A percentile compares a stretch with the other conserved stretches of the same genome.
These are phyloP conservation scores for Artibeus jamaicensis DNA, from an alignment of 2,797 vertebrate genomes.

Conservation along the genomic window DNA sequence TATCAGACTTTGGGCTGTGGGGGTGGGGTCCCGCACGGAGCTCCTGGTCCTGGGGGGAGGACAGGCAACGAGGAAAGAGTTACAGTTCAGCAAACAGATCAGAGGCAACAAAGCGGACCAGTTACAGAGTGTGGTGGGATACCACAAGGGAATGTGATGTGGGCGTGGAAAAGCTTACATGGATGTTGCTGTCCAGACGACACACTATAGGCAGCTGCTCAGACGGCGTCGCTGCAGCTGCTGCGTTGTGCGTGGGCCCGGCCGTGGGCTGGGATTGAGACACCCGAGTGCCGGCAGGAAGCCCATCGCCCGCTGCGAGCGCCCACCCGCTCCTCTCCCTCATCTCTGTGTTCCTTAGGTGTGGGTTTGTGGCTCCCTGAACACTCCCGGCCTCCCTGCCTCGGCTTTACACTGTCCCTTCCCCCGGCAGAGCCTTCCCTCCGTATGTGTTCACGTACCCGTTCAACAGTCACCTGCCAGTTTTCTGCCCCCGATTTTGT, in stretches of 20 bases:
- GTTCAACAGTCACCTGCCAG: accelerated
- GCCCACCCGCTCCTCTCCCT: not conserved
- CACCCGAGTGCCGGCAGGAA: not conserved
- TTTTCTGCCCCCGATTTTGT: not conserved
- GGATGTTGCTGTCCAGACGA: not conserved
- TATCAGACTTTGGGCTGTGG: not conserved
- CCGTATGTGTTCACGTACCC: accelerated
- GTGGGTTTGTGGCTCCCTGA: not conserved
- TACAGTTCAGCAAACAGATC: not conserved
- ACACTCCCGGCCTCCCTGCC: not conserved
- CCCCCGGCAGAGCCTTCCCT: not conserved
- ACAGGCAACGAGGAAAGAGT: not conserved
- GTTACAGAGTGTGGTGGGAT: not conserved
- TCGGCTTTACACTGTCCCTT: not conserved
- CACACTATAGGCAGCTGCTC: accelerated
- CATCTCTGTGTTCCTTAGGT: not conserved
- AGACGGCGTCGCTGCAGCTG: too few species aligned
- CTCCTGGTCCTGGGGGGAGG: not conserved
- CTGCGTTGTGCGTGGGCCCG: too few species aligned
- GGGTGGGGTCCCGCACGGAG: not conserved
- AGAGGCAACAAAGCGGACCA: not conserved
- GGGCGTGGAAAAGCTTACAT: not conserved
- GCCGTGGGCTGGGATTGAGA: too few species aligned
- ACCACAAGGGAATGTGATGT: not conserved
- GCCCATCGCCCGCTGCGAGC: not conserved